Conservation (phyloP, 37 sponge, comb jelly and placozoan genomes). For the Mnemiopsis leidyi region DNA sequence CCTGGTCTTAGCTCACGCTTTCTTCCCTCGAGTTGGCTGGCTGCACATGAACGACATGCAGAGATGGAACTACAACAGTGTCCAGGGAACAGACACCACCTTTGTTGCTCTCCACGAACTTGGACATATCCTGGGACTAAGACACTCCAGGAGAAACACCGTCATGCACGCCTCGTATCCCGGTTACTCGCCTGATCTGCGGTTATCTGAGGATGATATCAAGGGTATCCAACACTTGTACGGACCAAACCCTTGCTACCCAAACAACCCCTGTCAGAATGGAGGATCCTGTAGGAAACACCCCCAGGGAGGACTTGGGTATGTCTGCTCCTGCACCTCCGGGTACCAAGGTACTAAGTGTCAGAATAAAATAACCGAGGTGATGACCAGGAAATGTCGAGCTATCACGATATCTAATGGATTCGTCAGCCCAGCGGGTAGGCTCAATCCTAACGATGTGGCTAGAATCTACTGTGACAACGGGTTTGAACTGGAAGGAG, state of each 20-base stretch:
- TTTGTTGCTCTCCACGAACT: constrained; percentile 51
- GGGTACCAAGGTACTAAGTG: constrained; percentile 1
- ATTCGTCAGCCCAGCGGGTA: background rate
- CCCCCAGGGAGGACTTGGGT: background rate
- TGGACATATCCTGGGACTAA: constrained; percentile 1
- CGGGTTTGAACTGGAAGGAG: background rate
- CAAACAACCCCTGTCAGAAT: background rate
- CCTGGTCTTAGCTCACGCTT: constrained; percentile 12
- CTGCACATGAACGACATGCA: constrained; percentile 52
- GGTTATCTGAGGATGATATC: constrained; percentile 8
- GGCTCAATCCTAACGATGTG: background rate
- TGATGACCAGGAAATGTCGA: background rate
- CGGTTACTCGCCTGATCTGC: background rate
- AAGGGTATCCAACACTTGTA: background rate
- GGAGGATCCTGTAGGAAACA: background rate
- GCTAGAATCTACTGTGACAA: constrained; percentile 10
- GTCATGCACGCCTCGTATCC: constrained; percentile 27
- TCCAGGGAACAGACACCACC: constrained; percentile 1
- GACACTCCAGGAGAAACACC: background rate
- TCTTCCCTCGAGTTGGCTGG: constrained; percentile 38
- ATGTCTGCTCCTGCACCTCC: background rate
- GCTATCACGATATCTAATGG: background rate
- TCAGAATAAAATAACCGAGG: background rate
- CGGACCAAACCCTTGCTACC: constrained; percentile 4
- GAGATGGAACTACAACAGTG: constrained; percentile 40